These are phyloP conservation scores for Thinocorus orbignyianus DNA, from an alignment of 2,113 vertebrate genomes.

Conservation along the genomic window DNA sequence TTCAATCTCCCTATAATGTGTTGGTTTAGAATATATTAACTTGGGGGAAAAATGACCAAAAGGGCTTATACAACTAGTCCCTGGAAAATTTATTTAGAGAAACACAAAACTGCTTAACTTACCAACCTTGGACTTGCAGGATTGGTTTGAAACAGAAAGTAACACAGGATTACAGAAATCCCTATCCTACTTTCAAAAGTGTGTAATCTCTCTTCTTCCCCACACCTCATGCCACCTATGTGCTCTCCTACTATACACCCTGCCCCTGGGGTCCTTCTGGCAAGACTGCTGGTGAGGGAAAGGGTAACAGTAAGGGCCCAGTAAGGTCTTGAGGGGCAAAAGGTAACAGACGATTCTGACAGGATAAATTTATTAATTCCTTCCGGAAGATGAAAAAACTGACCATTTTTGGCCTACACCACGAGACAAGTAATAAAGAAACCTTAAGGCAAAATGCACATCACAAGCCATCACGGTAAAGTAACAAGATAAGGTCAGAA, in stretches of 20 bases:
- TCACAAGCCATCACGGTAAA: background rate
- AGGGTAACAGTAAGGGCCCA: background rate
- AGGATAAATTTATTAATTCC: background rate
- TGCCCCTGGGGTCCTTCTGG: background rate
- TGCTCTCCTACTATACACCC: background rate
- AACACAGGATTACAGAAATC: background rate
- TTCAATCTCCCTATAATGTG: background rate
- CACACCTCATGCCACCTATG: background rate
- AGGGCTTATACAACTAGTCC: background rate
- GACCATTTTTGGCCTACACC: background rate
- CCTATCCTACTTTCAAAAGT: background rate
- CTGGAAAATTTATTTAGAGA: background rate
- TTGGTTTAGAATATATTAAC: background rate
- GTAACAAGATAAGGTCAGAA: background rate
- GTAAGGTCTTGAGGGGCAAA: background rate
- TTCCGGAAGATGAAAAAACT: background rate
- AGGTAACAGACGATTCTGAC: background rate
- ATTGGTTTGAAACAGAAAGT: background rate
- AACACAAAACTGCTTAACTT: background rate
- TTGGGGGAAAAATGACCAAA: background rate
- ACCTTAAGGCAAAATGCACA: background rate
- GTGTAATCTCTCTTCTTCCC: background rate
- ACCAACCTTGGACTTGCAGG: background rate
- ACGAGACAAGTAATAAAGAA: background rate
- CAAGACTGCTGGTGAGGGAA: background rate